Base-by-base conservation (phyloP, 2,888 invertebrate species). In the Cistogaster globosa region DNA sequence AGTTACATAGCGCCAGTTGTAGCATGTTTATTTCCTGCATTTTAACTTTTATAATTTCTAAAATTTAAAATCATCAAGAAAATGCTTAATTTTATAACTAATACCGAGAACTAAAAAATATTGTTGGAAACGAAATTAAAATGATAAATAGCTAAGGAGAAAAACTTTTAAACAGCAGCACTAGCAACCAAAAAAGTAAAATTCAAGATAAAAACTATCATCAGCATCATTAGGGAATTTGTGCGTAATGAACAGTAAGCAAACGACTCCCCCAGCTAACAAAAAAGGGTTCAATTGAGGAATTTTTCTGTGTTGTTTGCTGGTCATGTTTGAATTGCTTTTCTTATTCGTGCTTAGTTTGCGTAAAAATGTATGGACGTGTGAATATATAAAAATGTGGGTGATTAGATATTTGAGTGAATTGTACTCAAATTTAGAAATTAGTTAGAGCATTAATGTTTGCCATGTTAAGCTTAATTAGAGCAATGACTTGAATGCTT, bases 391-490 rank as follows among this genome's bases (percentile, higher is more conserved):
- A 14, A 45, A 32, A 62, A 53, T 60, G 12, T 20, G 58, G 26
- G 11, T 57, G 42, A 16, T n/a, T 51, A 42, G 22, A 16, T 48
- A 20, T 22, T 38, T 20, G 18, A 42, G 9, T 63, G 36, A 20
- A 12, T 63, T 77, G 11, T 63, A 36, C 45, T 48, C 18, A 71
- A 42, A 67, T 12, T 72, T 53, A 58, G 62, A 51, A 63, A 63
- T 22, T 18, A 55, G 36, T 63, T 65, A 38, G 26, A 42, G 51
- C 74, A 26, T 63, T 74, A 58, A 71, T 83, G 85, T 26, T 51
- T 72, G 74, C 87, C 87, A 88, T 88, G 90, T 88, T 88, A 88
- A 87, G 90, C 88, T 89, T 91, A 90, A 90, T 91, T 91, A 90
- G 88, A 74, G 79, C 86, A 84, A 87, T 87, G 87, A 88, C 87